Conservation (phyloP, 2,888 invertebrate genomes). For the Tenthredo scrophulariae region DNA sequence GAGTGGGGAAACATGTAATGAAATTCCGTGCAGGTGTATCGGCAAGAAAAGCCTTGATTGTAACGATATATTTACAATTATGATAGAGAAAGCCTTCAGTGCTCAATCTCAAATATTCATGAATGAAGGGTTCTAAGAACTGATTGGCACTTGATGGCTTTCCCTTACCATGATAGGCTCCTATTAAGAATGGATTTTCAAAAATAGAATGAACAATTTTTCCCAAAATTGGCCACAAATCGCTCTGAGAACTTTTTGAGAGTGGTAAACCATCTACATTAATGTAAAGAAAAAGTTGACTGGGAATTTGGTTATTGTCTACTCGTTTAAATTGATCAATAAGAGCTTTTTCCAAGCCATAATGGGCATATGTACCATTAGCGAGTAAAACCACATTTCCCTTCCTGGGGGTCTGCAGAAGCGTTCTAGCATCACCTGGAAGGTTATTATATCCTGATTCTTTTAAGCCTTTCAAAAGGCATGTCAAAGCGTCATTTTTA, state of each 20-base stretch:
- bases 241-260: background rate
- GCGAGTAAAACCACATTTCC: no score
- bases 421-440: no score
- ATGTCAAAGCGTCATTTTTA: no score
- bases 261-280: background rate
- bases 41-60: background rate
- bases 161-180: background rate
- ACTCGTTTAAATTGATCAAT: background rate
- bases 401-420: no score
- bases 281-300: background rate
- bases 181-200: background rate
- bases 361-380: background rate
- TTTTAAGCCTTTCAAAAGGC: no score
- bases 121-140: background rate
- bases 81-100: background rate
- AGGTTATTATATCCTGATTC: no score
- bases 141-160: background rate
- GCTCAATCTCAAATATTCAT: background rate
- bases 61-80: background rate
- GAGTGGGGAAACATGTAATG: background rate
- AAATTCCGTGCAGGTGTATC: constrained; percentile 3
- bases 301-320: background rate
- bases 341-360: background rate
- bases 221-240: background rate
- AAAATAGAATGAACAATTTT: background rate